Evolutionary conservation across 2,888 invertebrate species (phyloP).

Genomic region (Limenitis arthemis): DNA sequence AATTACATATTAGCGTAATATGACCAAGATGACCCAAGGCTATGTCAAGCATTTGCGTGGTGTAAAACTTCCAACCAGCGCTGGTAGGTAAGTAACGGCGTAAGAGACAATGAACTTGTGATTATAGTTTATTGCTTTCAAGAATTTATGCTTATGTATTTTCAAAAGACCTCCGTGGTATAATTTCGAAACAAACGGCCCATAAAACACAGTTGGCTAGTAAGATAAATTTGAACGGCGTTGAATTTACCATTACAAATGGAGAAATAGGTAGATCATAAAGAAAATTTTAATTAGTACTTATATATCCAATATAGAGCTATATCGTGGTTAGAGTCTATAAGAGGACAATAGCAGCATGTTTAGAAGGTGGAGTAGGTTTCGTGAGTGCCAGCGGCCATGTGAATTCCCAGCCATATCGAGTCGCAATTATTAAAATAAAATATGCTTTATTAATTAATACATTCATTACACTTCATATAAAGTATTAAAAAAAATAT

Average conservation of each 20-base stretch:
- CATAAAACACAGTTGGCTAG: slow-evolving; percentile 12
- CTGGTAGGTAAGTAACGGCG: slow-evolving; percentile 42
- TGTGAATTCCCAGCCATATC: slow-evolving; percentile 42
- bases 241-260: slow-evolving; percentile 17
- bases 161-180: slow-evolving; percentile 10
- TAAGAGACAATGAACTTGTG: slow-evolving; percentile 43
- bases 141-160: slow-evolving; percentile 17
- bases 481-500: too few relatives aligned
- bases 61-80: slow-evolving; percentile 38
- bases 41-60: slow-evolving; percentile 51
- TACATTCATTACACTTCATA: background rate
- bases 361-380: slow-evolving; percentile 58
- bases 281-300: slow-evolving; percentile 52
- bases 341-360: slow-evolving; percentile 56
- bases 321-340: slow-evolving; percentile 37
- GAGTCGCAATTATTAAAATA: slow-evolving; percentile 36
- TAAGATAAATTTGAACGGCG: slow-evolving; percentile 15
- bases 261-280: slow-evolving; percentile 25
- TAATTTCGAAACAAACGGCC: slow-evolving; percentile 14
- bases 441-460: slow-evolving; percentile 8
- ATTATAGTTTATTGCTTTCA: slow-evolving; percentile 40
- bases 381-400: slow-evolving; percentile 53
- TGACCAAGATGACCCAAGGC: slow-evolving; percentile 51
- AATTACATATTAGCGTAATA: slow-evolving; percentile 70
- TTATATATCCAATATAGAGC: slow-evolving; percentile 29